These are phyloP conservation scores for Lissocephala sabroskyi DNA, from an alignment of 2,888 invertebrate genomes.

Conservation along the genomic window DNA sequence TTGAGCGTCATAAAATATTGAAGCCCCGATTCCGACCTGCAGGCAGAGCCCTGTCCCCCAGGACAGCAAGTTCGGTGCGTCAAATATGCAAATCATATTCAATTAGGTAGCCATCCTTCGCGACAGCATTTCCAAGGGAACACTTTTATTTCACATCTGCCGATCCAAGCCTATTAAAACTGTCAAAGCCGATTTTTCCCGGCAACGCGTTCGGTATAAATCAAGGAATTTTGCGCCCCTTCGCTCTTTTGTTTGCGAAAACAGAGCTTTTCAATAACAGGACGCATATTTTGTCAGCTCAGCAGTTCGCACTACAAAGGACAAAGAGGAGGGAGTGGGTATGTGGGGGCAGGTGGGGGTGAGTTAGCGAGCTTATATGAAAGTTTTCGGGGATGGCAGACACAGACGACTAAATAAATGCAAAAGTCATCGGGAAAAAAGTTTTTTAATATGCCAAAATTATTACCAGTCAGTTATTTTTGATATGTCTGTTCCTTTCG, in stretches of 20 bases:
- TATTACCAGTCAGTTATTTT: conserved; percentile 64
- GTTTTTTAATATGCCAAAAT: conserved; percentile 64
- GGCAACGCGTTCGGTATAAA: conserved; percentile 32
- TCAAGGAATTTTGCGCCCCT: conserved; percentile 43
- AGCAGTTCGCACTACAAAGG: conserved; percentile 21
- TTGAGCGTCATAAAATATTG: too few species aligned
- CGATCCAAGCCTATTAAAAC: too few species aligned
- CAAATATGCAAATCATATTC: too few species aligned
- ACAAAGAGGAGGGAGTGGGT: too few species aligned
- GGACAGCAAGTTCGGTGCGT: too few species aligned
- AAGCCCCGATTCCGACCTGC: too few species aligned
- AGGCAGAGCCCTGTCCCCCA: too few species aligned
- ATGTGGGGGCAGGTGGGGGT: too few species aligned
- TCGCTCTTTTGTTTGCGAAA: conserved; percentile 21
- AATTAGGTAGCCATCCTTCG: too few species aligned
- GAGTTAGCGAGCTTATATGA: conserved; percentile 31
- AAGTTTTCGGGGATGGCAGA: conserved; percentile 18
- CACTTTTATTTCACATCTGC: conserved; percentile 74
- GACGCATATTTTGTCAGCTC: conserved; percentile 45
- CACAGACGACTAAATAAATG: conserved; percentile 55
- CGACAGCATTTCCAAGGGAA: too few species aligned
- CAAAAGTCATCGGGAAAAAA: conserved; percentile 64
- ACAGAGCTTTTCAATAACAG: conserved; percentile 38
- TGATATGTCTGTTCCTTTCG: conserved; percentile 52
- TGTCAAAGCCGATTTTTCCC: too few species aligned